These are phyloP conservation scores for Falcaria lacertinaria DNA, from an alignment of 2,888 invertebrate species.

Conservation along the genomic window DNA sequence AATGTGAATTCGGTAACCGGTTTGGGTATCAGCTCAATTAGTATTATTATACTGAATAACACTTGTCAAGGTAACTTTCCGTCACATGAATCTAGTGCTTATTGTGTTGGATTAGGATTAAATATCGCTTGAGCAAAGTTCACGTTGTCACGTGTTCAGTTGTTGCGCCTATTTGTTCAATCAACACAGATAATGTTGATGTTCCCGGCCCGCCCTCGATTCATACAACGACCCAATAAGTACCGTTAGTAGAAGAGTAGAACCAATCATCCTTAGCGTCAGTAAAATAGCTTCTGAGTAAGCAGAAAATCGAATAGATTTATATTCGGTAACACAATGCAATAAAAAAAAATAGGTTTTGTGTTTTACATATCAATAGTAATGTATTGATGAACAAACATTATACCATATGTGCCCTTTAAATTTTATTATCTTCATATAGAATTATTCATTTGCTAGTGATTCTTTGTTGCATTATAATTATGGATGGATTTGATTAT, in stretches of 20 bases:
- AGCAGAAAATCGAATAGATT: not conserved
- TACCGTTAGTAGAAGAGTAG: constrained; percentile 46
- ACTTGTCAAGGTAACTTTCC: not conserved
- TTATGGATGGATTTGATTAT: no score
- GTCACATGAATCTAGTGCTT: constrained; percentile 7
- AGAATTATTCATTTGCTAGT: no score
- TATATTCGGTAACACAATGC: no score
- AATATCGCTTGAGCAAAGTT: constrained; percentile 13
- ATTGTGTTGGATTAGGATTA: constrained; percentile 23
- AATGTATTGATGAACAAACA: no score
- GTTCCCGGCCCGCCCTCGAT: constrained; percentile 60
- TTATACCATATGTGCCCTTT: no score
- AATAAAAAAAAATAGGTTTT: no score
- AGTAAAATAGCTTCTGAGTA: not conserved
- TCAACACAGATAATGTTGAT: constrained; percentile 67
- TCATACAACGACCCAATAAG: constrained; percentile 27
- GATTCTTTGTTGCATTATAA: no score
- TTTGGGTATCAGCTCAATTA: not conserved
- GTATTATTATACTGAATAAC: not conserved
- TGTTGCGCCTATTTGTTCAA: constrained; percentile 63
- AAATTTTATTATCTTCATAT: no score
- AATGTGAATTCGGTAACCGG: not conserved
- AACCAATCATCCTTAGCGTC: constrained; percentile 5
- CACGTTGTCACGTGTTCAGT: constrained; percentile 25
- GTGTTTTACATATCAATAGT: no score